Evolutionary conservation across 2,888 invertebrate genomes (phyloP), one percentile per base, ranked within the genome.

Genomic region (Bibio marci): DNA sequence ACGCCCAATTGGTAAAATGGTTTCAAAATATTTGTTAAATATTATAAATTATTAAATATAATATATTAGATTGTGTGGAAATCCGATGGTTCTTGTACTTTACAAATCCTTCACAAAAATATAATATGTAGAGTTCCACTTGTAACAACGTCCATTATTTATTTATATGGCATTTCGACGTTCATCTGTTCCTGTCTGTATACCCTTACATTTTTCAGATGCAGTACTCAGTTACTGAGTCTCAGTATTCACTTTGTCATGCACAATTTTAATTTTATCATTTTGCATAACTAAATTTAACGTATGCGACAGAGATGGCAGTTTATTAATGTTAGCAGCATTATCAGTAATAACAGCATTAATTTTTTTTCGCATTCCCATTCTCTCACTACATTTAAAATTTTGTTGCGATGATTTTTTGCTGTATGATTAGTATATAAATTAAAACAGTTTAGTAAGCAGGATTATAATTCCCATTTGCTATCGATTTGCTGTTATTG

Each of bases 81-180:
- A 39, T 15, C 46, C 34, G 36, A 49, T 39, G 45, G 38, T 17
- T 44, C 40, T 47, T 49, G 50, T 15, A 48, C 38, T 35, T 42
- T 18, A 17, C 45, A 32, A 34, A 52, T 31, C 30, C 49, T 39
- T 26, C 49, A n/a, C 45, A 10, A 50, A 39, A 47, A 49, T 49
- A 34, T 41, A 42, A 36, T 45, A 48, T 31, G 35, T 47, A 8
- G 44, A 46, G 37, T 50, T 50, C 50, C 50, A 51, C 51, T 39
- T 17, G 51, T 50, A 1, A 31, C 30, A 19, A 51, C 47, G 35
- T 52, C 52, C 46, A 50, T 49, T 41, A 49, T 49, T 8, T 52
- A 43, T 48, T 51, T 49, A 27, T 49, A 43, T 37, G 7, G 38
- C 34, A 37, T 17, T 30, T 33, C 26, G 14, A 14, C 5, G 5